Conservation (phyloP, 2,113 vertebrate genomes). For the Dicerorhinus sumatrensis region DNA sequence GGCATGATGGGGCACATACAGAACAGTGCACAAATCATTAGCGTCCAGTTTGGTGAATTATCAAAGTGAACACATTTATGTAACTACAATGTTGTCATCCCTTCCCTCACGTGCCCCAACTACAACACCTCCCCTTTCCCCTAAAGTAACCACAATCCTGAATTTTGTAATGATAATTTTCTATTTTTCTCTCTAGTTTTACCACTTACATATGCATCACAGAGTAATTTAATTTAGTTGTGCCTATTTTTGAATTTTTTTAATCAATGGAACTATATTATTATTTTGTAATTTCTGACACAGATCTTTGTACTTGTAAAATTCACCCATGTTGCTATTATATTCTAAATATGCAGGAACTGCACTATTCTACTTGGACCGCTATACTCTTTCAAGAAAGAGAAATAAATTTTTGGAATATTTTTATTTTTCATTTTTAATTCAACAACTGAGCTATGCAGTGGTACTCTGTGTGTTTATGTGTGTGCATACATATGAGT, state of each 20-base stretch:
- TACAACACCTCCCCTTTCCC: not conserved
- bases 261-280: not conserved
- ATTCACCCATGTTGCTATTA: not conserved
- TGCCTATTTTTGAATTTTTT: not conserved
- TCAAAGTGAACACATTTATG: not conserved
- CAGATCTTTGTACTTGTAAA: not conserved
- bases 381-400: not conserved
- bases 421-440: slow-evolving; percentile 26
- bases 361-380: not conserved
- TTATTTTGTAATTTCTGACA: slow-evolving; percentile 13
- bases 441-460: not conserved
- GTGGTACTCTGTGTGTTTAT: not conserved
- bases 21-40: not conserved
- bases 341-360: not conserved
- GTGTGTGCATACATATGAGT: not conserved
- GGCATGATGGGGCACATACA: not conserved
- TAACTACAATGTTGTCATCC: not conserved
- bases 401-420: not conserved
- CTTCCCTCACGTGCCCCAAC: not conserved
- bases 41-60: not conserved
- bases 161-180: not conserved
- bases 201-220: not conserved
- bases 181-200: not conserved
- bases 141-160: not conserved
- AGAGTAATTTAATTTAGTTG: not conserved